Percentiles rank a stretch among this genome's conserved stretches.
Evolutionary conservation across 1,140 invertebrate genomes (phyloP).

Genomic region (Brachystomella parvula): DNA sequence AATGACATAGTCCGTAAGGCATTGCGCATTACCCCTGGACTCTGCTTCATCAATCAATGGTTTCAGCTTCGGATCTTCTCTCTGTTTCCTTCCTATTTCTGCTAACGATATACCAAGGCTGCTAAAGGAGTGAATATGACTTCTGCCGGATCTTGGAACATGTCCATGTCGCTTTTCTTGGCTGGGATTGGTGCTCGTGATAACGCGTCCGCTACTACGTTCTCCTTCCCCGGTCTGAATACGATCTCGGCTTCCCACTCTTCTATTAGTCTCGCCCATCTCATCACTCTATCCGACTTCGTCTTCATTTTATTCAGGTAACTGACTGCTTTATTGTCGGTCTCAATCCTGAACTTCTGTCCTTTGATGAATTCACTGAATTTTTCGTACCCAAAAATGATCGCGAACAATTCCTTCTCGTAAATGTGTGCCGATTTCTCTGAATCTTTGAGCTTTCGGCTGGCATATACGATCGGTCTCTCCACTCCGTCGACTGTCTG

Average conservation of each 20-base stretch:
- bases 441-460: conserved; percentile 40
- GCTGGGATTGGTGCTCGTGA: conserved; percentile 21
- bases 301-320: conserved; percentile 45
- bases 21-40: too few relatives aligned
- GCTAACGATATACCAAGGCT: not conserved
- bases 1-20: not conserved
- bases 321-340: conserved; percentile 46
- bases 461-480: conserved; percentile 43
- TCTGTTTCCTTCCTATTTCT: not conserved
- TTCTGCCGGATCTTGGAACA: not conserved
- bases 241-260: conserved; percentile 38
- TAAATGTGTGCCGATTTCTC: conserved; percentile 41
- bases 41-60: not conserved
- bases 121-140: not conserved
- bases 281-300: conserved; percentile 41
- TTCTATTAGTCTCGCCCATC: conserved; percentile 47
- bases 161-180: not conserved
- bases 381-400: conserved; percentile 45
- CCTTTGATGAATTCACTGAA: conserved; percentile 48
- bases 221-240: conserved; percentile 36
- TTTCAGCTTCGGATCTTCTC: not conserved
- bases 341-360: conserved; percentile 46
- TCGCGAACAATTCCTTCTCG: conserved; percentile 39
- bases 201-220: conserved; percentile 22
- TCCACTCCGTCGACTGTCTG: conserved; percentile 39